Evolutionary conservation across 2,113 vertebrate species (phyloP).

Genomic region (Pionites leucogaster): DNA sequence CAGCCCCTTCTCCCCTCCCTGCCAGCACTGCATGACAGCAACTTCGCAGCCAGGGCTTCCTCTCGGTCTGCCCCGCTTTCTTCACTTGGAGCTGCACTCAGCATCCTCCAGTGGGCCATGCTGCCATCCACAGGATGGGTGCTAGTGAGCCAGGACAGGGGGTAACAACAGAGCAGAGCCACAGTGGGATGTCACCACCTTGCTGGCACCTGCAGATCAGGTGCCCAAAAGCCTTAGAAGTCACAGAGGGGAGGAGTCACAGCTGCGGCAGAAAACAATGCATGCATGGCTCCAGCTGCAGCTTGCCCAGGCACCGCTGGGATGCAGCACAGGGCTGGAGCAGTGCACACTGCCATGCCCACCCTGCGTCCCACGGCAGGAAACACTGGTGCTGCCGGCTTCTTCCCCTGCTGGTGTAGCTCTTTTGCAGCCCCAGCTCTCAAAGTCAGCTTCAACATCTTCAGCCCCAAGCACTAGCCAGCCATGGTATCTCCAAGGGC

Average conservation of each 20-base stretch:
- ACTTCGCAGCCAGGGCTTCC: neutral
- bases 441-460: neutral
- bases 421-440: neutral
- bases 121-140: accelerated
- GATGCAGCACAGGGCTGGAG: accelerated
- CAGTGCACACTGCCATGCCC: neutral
- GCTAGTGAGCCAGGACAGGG: neutral
- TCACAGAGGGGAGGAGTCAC: neutral
- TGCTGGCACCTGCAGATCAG: neutral
- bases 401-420: neutral
- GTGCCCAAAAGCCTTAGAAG: neutral
- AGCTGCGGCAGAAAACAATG: neutral
- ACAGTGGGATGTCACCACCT: accelerated
- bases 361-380: accelerated
- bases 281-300: neutral
- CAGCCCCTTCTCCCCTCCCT: conserved; percentile 8
- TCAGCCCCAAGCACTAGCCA: neutral
- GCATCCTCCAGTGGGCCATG: neutral
- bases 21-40: conserved; percentile 1
- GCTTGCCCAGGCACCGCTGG: neutral
- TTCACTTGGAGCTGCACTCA: neutral
- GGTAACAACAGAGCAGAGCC: neutral
- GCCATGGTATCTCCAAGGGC: neutral
- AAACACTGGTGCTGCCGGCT: accelerated
- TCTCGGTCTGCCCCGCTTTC: neutral